Conservation (phyloP, 2,888 invertebrate species). For the Heteromyza rotundicornis region DNA sequence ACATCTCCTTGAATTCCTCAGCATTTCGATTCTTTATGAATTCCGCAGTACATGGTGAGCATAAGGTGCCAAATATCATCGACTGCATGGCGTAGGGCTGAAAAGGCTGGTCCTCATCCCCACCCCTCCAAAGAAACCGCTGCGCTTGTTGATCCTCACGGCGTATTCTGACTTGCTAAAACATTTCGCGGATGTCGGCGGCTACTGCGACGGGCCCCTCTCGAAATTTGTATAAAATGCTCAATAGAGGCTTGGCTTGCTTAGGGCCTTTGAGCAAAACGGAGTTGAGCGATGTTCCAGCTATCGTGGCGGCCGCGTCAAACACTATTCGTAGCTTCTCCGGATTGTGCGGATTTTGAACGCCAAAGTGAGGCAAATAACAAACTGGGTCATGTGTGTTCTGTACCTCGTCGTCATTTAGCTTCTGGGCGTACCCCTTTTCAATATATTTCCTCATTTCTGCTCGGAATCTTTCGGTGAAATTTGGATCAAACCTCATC, state of each 20-base stretch:
- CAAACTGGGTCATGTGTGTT: constrained; percentile 29
- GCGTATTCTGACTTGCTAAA: constrained; percentile 35
- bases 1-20: background rate
- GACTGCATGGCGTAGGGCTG: background rate
- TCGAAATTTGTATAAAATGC: constrained; percentile 13
- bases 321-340: constrained; percentile 21
- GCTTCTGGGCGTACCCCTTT: constrained; percentile 29
- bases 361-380: background rate
- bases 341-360: constrained; percentile 26
- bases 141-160: constrained; percentile 8
- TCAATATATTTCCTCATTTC: constrained; percentile 27
- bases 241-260: constrained; percentile 7
- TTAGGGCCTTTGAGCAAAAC: constrained; percentile 45
- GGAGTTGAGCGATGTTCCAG: constrained; percentile 38
- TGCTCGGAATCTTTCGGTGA: constrained; percentile 13
- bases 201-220: too few species aligned
- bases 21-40: constrained; percentile 26
- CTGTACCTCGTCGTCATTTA: constrained; percentile 18
- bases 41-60: background rate
- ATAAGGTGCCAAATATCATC: constrained; percentile 10
- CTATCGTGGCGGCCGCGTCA: constrained; percentile 43
- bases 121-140: background rate
- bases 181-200: constrained; percentile 33
- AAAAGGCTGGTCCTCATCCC: background rate
- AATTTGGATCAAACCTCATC: constrained; percentile 19